Conservation (phyloP, 1,140 invertebrate genomes). For the Teleogryllus occipitalis region DNA sequence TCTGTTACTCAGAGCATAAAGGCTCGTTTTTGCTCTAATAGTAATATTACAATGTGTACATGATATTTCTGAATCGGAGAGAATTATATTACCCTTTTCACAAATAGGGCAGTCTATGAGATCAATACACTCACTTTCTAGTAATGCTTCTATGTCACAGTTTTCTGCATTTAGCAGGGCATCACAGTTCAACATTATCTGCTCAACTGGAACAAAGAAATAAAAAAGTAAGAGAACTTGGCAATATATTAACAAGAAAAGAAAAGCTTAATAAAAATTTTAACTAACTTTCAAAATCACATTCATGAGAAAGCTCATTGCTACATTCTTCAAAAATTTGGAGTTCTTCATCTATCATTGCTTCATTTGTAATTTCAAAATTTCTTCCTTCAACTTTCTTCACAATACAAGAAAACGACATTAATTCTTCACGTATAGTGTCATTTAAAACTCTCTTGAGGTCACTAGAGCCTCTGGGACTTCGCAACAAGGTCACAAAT, state of each 20-base stretch:
- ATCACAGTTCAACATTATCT: background rate
- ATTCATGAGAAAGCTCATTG: background rate
- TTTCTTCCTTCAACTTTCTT: background rate
- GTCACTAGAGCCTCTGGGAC: constrained; percentile 26
- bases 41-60: background rate
- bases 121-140: background rate
- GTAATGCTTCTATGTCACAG: background rate
- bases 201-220: background rate
- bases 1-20: background rate
- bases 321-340: background rate
- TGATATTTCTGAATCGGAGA: background rate
- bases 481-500: constrained; percentile 29
- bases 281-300: background rate
- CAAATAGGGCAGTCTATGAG: background rate
- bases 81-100: background rate
- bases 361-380: background rate
- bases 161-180: background rate
- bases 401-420: background rate
- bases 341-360: background rate
- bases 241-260: background rate
- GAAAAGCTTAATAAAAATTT: background rate
- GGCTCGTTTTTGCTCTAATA: background rate
- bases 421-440: background rate
- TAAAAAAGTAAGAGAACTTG: background rate
- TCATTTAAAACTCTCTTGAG: background rate